Evolutionary conservation across 2,797 vertebrate species (phyloP).

Genomic region (Coregonus sp.): DNA sequence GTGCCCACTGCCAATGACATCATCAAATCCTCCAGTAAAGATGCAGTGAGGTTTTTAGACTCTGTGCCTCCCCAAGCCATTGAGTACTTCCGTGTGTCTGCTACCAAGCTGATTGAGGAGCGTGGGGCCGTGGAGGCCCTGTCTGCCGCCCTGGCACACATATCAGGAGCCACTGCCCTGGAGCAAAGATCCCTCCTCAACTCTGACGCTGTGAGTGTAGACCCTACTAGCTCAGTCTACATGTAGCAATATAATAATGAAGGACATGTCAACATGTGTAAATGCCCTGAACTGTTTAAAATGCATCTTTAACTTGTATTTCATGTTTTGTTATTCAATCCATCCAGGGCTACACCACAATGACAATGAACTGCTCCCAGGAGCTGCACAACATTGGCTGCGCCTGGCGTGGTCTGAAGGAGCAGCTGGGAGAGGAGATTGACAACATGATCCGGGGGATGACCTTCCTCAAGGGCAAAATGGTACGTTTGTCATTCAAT

Average conservation of each 20-base stretch:
- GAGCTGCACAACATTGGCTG: constrained; percentile 86
- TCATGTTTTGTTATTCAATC: background rate
- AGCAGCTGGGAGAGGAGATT: constrained; percentile 87
- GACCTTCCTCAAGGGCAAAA: constrained; percentile 90
- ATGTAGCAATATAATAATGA: background rate
- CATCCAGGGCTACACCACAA: constrained; percentile 87
- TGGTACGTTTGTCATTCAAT: constrained; percentile 65
- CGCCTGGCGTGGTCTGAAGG: constrained; percentile 89
- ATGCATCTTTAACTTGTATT: background rate
- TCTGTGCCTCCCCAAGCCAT: constrained; percentile 84
- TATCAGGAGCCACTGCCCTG: constrained; percentile 88
- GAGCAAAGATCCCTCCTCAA: constrained; percentile 92
- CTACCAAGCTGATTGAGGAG: constrained; percentile 87
- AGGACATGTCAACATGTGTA: background rate
- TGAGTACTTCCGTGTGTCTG: constrained; percentile 84
- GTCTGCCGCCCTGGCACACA: constrained; percentile 93
- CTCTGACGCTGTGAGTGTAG: constrained; percentile 82
- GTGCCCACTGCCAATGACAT: constrained; percentile 91
- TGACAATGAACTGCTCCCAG: constrained; percentile 85
- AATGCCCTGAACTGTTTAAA: background rate
- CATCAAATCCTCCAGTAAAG: constrained; percentile 93
- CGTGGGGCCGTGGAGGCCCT: constrained; percentile 88
- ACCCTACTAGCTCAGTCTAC: background rate
- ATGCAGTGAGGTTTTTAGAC: constrained; percentile 92
- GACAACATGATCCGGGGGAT: constrained; percentile 84